phyloP scores from a whole-genome alignment of 2,797 vertebrate genomes.

The Chelon labrosus region DNA sequence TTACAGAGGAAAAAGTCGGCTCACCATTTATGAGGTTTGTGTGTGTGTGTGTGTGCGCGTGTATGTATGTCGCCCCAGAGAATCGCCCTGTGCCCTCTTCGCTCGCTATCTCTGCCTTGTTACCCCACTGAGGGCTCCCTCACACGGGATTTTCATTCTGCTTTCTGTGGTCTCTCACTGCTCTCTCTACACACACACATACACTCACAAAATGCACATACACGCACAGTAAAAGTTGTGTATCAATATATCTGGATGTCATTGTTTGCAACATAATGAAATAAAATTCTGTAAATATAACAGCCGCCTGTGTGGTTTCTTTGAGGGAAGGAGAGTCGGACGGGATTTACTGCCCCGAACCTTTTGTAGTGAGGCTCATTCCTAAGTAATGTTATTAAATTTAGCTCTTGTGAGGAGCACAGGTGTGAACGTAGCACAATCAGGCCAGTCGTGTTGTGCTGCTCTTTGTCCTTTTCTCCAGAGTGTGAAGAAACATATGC shows the following conservation, averaged over 20 bases:
- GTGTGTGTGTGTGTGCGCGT: constrained; percentile 66
- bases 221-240: constrained; percentile 85
- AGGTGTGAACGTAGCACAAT: background rate
- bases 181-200: constrained; percentile 77
- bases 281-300: constrained; percentile 88
- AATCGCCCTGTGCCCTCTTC: constrained; percentile 79
- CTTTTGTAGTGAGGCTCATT: constrained; percentile 18
- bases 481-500: background rate
- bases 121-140: constrained; percentile 80
- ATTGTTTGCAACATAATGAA: constrained; percentile 89
- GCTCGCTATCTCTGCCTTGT: constrained; percentile 85
- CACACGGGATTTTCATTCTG: constrained; percentile 80
- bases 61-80: constrained; percentile 69
- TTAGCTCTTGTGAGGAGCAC: background rate
- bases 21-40: constrained; percentile 71
- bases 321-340: constrained; percentile 12
- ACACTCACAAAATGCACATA: constrained; percentile 79
- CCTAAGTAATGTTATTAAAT: background rate
- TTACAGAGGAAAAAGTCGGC: constrained; percentile 66
- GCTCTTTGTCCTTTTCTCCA: background rate
- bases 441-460: background rate
- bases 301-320: constrained; percentile 36
- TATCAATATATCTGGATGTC: constrained; percentile 89
- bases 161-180: constrained; percentile 87
- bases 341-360: background rate